These are phyloP conservation scores for Leucoraja erinaceus DNA, from an alignment of 2,113 vertebrate genomes.

Conservation along the genomic window DNA sequence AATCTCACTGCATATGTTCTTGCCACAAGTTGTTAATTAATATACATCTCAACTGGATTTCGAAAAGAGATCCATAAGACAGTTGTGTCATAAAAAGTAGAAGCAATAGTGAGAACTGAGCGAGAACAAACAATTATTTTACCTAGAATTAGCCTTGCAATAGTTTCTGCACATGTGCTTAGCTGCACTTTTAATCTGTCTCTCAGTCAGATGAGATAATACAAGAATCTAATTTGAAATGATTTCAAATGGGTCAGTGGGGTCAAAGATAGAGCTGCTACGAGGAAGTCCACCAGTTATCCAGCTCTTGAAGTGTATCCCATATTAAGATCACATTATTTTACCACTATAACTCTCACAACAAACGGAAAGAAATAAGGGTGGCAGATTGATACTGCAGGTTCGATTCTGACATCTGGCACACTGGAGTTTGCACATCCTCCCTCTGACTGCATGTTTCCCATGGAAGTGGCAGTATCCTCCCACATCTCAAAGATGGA, in stretches of 20 bases:
- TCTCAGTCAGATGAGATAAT: neutral
- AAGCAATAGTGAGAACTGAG: neutral
- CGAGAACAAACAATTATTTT: neutral
- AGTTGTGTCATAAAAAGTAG: neutral
- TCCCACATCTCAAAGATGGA: too few species aligned
- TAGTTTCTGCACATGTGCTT: too few species aligned
- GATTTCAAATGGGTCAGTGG: neutral
- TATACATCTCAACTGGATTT: neutral
- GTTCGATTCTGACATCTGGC: too few species aligned
- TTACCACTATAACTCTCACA: too few species aligned
- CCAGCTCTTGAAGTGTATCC: too few species aligned
- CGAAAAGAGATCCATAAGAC: neutral
- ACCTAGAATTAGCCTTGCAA: too few species aligned
- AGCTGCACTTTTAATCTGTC: neutral
- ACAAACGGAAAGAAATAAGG: too few species aligned
- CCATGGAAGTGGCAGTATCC: too few species aligned
- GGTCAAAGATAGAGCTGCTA: neutral
- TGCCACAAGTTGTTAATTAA: neutral
- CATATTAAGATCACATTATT: too few species aligned
- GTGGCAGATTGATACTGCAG: neutral
- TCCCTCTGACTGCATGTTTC: too few species aligned
- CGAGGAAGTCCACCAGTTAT: neutral
- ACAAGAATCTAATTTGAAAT: neutral
- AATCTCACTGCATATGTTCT: neutral
- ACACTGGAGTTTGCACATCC: too few species aligned